These are phyloP conservation scores for Agonopterix alstromeriana DNA, from an alignment of 2,888 invertebrate genomes.

Conservation along the genomic window DNA sequence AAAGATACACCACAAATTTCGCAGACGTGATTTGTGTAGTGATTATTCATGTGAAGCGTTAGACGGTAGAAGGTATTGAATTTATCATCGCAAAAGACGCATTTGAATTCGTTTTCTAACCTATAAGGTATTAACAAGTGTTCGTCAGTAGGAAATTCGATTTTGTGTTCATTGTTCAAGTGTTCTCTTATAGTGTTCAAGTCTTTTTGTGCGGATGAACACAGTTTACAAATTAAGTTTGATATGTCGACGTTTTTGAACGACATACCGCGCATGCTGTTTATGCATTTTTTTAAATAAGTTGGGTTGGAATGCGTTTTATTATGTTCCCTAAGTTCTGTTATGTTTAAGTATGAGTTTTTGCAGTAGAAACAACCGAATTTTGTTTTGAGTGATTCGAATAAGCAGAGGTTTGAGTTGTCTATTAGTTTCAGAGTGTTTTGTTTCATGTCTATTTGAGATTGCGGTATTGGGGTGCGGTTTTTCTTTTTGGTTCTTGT, in stretches of 20 bases:
- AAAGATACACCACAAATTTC: slow-evolving; percentile 36
- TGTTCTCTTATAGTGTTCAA: slow-evolving; percentile 28
- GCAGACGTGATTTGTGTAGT: slow-evolving; percentile 37
- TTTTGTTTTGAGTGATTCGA: slow-evolving; percentile 36
- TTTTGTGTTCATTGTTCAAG: slow-evolving; percentile 24
- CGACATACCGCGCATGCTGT: slow-evolving; percentile 25
- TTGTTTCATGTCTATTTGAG: slow-evolving; percentile 16
- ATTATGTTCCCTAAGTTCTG: slow-evolving; percentile 28
- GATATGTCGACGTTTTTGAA: slow-evolving; percentile 42
- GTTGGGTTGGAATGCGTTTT: slow-evolving; percentile 20
- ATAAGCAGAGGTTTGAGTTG: slow-evolving; percentile 45
- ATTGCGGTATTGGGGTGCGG: slow-evolving; percentile 4
- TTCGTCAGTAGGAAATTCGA: slow-evolving; percentile 21
- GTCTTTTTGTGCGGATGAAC: slow-evolving; percentile 18
- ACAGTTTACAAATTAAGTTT: slow-evolving; percentile 32
- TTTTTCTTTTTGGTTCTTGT: not conserved
- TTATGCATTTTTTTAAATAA: slow-evolving; percentile 17
- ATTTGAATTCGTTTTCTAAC: slow-evolving; percentile 25
- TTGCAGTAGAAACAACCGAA: slow-evolving; percentile 39
- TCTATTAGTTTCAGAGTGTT: slow-evolving; percentile 39
- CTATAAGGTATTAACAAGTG: slow-evolving; percentile 38
- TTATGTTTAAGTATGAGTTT: slow-evolving; percentile 26
- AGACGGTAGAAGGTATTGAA: slow-evolving; percentile 31
- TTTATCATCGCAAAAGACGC: slow-evolving; percentile 24
- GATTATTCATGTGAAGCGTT: slow-evolving; percentile 38